Evolutionary conservation across 1,140 invertebrate species (phyloP).

Genomic region (Camponotus vicinus): DNA sequence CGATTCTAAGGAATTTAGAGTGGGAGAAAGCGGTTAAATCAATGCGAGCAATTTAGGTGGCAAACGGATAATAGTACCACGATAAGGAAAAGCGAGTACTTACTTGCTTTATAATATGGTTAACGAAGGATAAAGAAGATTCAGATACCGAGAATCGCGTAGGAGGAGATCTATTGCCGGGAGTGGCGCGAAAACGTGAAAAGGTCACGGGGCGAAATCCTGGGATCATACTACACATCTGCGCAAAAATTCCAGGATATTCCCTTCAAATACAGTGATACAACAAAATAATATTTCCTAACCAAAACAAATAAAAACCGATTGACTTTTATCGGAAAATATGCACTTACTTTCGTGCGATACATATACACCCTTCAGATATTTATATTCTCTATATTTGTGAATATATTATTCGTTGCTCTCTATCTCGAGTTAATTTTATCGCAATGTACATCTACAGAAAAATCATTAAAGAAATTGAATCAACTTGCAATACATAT

Average conservation of each 20-base stretch:
- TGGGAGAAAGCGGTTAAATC: neutral
- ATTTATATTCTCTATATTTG: conserved; percentile 1
- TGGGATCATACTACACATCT: conserved; percentile 14
- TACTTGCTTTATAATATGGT: conserved; percentile 33
- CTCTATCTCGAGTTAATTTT: neutral
- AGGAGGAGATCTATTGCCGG: conserved; percentile 40
- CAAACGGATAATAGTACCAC: conserved; percentile 29
- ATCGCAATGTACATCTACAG: neutral
- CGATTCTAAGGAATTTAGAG: neutral
- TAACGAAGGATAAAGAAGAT: conserved; percentile 46
- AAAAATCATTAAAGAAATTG: neutral
- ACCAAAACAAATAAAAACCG: neutral
- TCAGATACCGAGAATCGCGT: conserved; percentile 34
- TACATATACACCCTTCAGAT: neutral
- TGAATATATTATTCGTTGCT: neutral
- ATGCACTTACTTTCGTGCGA: neutral
- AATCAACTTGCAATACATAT: neutral
- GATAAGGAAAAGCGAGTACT: conserved; percentile 25
- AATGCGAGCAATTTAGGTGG: conserved; percentile 13
- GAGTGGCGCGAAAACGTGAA: conserved; percentile 29
- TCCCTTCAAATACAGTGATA: neutral
- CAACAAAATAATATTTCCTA: neutral
- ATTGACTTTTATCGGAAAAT: neutral
- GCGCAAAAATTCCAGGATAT: conserved; percentile 5
- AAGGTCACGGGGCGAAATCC: conserved; percentile 39